phyloP scores from a whole-genome alignment of 2,113 vertebrate species.

The Ageneiosus marmoratus region DNA sequence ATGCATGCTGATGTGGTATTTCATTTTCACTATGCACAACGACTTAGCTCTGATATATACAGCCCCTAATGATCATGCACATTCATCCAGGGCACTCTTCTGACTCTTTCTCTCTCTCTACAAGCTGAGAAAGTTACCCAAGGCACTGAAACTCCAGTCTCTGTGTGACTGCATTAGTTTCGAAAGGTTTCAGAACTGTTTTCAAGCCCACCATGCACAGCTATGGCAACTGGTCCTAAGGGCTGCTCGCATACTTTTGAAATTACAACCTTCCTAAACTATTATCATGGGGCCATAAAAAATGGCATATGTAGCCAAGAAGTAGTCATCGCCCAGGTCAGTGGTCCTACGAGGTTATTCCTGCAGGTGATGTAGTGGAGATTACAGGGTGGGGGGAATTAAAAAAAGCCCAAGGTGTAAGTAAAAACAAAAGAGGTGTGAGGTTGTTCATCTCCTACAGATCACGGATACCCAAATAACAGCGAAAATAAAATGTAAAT shows the following conservation, averaged over 20 bases:
- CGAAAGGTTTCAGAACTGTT: slow-evolving; percentile 20
- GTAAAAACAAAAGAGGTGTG: background rate
- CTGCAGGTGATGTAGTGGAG: slow-evolving; percentile 1
- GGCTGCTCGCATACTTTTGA: slow-evolving; percentile 62
- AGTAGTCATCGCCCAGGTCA: slow-evolving; percentile 52
- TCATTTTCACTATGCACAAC: background rate
- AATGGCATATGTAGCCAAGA: slow-evolving; percentile 52
- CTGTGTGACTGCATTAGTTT: slow-evolving; percentile 35
- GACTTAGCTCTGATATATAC: no score
- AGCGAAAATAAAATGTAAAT: background rate
- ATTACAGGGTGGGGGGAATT: background rate
- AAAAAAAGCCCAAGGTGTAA: background rate
- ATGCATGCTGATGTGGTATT: no score
- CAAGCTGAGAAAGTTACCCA: background rate
- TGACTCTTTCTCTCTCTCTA: background rate
- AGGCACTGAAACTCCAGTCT: slow-evolving; percentile 17
- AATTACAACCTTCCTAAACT: slow-evolving; percentile 64
- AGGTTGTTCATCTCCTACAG: background rate
- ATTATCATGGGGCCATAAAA: slow-evolving; percentile 63
- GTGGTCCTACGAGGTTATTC: slow-evolving; percentile 38
- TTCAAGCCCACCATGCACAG: slow-evolving; percentile 8
- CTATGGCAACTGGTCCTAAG: slow-evolving; percentile 50
- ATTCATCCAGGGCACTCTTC: background rate
- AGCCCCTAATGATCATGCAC: background rate
- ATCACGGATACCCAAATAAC: slow-evolving; percentile 56